Percentiles rank a stretch among this genome's conserved stretches.
These are phyloP conservation scores for Rhadina sibilatrix DNA, from an alignment of 2,113 vertebrate genomes.

Conservation along the genomic window DNA sequence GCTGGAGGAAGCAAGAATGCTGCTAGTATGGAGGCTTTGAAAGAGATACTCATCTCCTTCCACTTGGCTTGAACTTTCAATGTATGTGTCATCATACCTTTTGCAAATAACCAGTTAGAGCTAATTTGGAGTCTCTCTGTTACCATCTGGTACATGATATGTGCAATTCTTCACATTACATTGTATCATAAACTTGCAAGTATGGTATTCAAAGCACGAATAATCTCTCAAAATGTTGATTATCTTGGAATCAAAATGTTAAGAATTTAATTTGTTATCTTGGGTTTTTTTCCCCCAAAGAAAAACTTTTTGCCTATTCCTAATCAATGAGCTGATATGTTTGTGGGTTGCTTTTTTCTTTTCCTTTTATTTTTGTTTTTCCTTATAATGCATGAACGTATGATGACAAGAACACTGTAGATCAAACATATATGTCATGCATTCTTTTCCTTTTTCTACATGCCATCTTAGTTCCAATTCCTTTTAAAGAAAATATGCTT, in stretches of 20 bases:
- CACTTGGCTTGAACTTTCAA: neutral
- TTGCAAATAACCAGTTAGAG: neutral
- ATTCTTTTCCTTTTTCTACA: neutral
- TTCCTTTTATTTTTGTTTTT: rapidly evolving
- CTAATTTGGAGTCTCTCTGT: neutral
- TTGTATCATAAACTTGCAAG: neutral
- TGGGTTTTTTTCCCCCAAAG: rapidly evolving
- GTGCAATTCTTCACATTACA: neutral
- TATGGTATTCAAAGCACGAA: neutral
- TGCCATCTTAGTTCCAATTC: neutral
- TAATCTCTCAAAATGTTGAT: neutral
- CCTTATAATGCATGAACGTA: too few relatives aligned
- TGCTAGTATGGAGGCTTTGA: rapidly evolving
- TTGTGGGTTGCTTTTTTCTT: neutral
- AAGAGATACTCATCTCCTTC: neutral
- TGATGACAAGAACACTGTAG: neutral
- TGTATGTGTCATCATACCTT: neutral
- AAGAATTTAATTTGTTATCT: neutral
- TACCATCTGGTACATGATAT: neutral
- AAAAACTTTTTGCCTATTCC: neutral
- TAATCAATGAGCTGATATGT: neutral
- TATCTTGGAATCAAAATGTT: neutral
- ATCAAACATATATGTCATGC: neutral
- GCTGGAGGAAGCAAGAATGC: neutral
- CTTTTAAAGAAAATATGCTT: neutral